These are phyloP conservation scores for Cryptotermes secundus DNA, from an alignment of 1,140 invertebrate species.

Conservation along the genomic window DNA sequence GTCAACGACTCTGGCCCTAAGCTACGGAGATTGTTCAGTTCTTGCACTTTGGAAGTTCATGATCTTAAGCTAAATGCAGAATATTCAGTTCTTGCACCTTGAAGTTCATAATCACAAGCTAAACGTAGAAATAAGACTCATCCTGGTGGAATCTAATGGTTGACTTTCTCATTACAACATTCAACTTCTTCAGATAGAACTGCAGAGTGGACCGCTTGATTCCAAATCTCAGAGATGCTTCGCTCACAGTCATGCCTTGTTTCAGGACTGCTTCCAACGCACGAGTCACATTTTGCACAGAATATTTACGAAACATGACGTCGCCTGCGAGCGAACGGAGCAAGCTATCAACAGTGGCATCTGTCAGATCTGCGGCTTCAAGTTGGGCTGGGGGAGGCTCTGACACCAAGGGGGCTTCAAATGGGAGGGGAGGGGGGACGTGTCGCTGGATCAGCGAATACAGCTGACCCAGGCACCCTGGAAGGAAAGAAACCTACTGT, in stretches of 20 bases:
- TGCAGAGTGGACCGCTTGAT: slow-evolving; percentile 59
- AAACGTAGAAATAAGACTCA: background rate
- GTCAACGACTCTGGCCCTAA: no score
- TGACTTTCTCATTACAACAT: slow-evolving; percentile 49
- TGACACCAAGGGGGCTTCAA: slow-evolving; percentile 16
- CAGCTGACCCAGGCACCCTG: slow-evolving; percentile 38
- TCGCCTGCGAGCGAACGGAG: slow-evolving; percentile 35
- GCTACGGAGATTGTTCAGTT: no score
- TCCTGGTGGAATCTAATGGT: background rate
- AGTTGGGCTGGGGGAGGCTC: slow-evolving; percentile 28
- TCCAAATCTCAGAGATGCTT: slow-evolving; percentile 54
- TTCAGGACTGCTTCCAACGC: slow-evolving; percentile 57
- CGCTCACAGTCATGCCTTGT: slow-evolving; percentile 54
- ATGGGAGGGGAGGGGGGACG: slow-evolving; percentile 26
- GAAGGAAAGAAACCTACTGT: slow-evolving; percentile 35
- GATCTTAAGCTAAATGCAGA: no score
- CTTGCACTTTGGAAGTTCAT: no score
- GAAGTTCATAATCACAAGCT: background rate
- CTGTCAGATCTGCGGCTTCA: slow-evolving; percentile 29
- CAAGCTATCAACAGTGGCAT: slow-evolving; percentile 33
- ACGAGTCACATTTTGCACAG: slow-evolving; percentile 35
- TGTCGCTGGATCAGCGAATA: slow-evolving; percentile 38
- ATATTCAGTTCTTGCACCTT: background rate
- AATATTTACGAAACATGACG: slow-evolving; percentile 38
- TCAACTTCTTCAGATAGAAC: slow-evolving; percentile 59